Evolutionary conservation across 1,140 invertebrate genomes (phyloP).

Genomic region (Drosophila baimaii): DNA sequence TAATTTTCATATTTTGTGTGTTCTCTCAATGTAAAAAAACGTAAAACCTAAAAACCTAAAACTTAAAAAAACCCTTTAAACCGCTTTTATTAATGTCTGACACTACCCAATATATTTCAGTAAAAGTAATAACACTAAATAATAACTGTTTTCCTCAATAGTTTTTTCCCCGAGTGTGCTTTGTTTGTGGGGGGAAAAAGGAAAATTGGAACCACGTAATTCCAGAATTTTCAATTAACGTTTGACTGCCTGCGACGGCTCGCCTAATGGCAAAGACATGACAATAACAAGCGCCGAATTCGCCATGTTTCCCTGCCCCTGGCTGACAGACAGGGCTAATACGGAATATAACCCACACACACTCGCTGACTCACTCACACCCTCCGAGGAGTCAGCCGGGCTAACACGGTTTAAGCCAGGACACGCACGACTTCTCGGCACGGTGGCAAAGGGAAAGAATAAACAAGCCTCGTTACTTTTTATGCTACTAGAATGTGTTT

Average conservation of each 20-base stretch:
- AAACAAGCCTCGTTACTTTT: conserved; percentile 73
- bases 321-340: conserved; percentile 59
- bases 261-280: conserved; percentile 73
- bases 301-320: conserved; percentile 20
- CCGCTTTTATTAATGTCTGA: accelerated
- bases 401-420: conserved; percentile 68
- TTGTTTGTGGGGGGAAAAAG: neutral
- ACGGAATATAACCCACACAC: conserved; percentile 25
- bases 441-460: conserved; percentile 38
- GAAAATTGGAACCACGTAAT: conserved; percentile 36
- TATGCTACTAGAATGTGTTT: conserved; percentile 54
- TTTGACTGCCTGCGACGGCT: conserved; percentile 67
- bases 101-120: too few species aligned
- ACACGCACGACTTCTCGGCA: conserved; percentile 59
- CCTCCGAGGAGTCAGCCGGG: conserved; percentile 18
- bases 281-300: conserved; percentile 75
- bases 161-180: neutral
- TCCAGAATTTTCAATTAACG: conserved; percentile 76
- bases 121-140: conserved; percentile 2
- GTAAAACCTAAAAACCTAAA: too few species aligned
- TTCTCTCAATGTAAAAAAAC: too few species aligned
- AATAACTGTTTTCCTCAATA: neutral
- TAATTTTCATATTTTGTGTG: too few species aligned
- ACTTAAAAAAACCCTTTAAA: neutral
- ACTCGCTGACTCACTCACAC: conserved; percentile 12